A percentile compares a stretch with the other conserved stretches of the same genome.
Conservation (phyloP, 1,140 invertebrate genomes). For the Hermetia illucens region DNA sequence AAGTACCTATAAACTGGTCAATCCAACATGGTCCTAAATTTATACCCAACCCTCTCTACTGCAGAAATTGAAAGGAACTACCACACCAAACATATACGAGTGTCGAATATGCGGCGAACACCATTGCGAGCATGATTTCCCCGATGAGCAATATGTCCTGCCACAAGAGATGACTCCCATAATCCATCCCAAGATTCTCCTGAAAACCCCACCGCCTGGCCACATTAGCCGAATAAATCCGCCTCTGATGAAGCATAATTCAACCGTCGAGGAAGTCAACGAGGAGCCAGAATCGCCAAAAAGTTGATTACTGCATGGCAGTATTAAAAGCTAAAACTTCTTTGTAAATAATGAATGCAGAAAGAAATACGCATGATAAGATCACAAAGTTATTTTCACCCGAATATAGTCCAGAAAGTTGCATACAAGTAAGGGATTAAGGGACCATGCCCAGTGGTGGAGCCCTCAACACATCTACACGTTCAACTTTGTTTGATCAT, state of each 20-base stretch:
- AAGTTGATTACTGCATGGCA: no score
- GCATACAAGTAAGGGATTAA: background rate
- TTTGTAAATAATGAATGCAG: no score
- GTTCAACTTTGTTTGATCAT: background rate
- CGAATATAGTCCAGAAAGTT: background rate
- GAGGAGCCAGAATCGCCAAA: no score
- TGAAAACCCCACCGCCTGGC: slow-evolving; percentile 3
- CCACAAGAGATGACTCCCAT: background rate
- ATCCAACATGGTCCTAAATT: slow-evolving; percentile 1
- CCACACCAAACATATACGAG: slow-evolving; percentile 40
- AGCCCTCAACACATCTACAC: background rate
- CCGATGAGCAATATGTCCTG: slow-evolving; percentile 9
- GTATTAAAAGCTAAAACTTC: no score
- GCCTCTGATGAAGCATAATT: no score
- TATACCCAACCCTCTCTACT: slow-evolving; percentile 3
- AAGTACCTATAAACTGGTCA: slow-evolving; percentile 12
- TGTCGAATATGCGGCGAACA: slow-evolving; percentile 39
- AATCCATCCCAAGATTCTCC: slow-evolving; percentile 1
- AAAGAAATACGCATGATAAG: no score
- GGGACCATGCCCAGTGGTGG: background rate
- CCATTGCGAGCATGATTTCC: slow-evolving; percentile 32
- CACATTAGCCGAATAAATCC: background rate
- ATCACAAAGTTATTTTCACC: no score
- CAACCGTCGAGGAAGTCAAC: no score
- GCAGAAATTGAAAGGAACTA: slow-evolving; percentile 39